A percentile compares a stretch with the other conserved stretches of the same genome.
Evolutionary conservation across 2,888 invertebrate genomes (phyloP).

Genomic region (Antitype chi): DNA sequence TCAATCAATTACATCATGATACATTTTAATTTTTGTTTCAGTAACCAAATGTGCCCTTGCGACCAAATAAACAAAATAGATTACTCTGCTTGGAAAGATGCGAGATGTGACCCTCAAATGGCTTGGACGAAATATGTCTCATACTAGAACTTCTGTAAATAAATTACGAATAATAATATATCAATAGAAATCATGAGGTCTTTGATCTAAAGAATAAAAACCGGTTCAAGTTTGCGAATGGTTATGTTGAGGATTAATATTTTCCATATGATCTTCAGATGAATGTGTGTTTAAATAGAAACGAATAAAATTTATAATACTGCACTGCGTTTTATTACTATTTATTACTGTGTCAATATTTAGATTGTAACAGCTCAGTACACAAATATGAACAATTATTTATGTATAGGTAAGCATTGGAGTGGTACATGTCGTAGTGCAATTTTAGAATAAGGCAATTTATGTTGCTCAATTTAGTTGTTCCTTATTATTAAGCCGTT

Average conservation of each 20-base stretch:
- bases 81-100: conserved; percentile 52
- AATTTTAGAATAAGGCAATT: background rate
- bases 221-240: background rate
- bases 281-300: background rate
- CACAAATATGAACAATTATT: background rate
- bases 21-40: conserved; percentile 39
- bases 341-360: background rate
- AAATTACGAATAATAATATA: background rate
- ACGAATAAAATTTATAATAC: background rate
- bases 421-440: background rate
- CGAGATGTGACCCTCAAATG: conserved; percentile 5
- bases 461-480: background rate
- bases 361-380: background rate
- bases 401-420: background rate
- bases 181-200: background rate
- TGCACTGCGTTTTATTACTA: conserved; percentile 12
- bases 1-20: background rate
- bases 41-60: conserved; percentile 52
- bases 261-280: conserved; percentile 8
- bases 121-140: conserved; percentile 16
- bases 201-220: conserved; percentile 12
- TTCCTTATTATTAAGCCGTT: background rate
- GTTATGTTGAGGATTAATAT: background rate
- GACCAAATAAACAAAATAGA: conserved; percentile 49
- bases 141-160: conserved; percentile 17